Evolutionary conservation across 2,888 invertebrate genomes (phyloP).

Genomic region (Caenorhabditis virilis): DNA sequence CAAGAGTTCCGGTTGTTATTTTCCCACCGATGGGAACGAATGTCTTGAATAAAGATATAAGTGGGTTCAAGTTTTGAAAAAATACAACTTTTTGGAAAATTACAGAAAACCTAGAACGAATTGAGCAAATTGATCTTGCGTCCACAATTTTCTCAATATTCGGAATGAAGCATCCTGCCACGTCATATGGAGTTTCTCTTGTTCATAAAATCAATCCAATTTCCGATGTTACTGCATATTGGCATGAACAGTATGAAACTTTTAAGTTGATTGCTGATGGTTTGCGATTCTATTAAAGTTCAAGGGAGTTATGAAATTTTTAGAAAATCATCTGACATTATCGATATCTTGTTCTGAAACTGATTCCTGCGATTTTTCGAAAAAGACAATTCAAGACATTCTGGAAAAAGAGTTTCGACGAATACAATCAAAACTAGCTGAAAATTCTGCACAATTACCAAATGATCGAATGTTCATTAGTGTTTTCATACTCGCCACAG

Average conservation of each 20-base stretch:
- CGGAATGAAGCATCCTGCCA: constrained; percentile 73
- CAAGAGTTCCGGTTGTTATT: constrained; percentile 81
- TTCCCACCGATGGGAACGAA: constrained; percentile 69
- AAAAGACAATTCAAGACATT: not conserved
- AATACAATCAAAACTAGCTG: constrained; percentile 21
- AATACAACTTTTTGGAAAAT: not conserved
- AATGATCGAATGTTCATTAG: not conserved
- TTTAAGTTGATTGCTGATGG: not conserved
- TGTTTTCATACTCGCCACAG: no score
- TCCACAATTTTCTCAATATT: constrained; percentile 81
- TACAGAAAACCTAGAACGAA: no score
- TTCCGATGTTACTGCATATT: not conserved
- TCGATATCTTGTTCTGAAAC: constrained; percentile 13
- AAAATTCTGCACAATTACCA: constrained; percentile 20
- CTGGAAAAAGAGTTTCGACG: not conserved
- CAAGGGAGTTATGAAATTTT: not conserved
- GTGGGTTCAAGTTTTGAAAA: not conserved
- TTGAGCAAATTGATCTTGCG: constrained; percentile 83
- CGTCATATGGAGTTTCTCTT: constrained; percentile 50
- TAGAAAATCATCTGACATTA: constrained; percentile 9
- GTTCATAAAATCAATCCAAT: not conserved
- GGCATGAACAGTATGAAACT: not conserved
- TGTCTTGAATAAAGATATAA: no score
- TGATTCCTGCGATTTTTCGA: not conserved
- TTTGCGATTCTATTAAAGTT: constrained; percentile 54